Evolutionary conservation across 2,888 invertebrate species (phyloP).

Genomic region (Cheiracanthium punctorium): DNA sequence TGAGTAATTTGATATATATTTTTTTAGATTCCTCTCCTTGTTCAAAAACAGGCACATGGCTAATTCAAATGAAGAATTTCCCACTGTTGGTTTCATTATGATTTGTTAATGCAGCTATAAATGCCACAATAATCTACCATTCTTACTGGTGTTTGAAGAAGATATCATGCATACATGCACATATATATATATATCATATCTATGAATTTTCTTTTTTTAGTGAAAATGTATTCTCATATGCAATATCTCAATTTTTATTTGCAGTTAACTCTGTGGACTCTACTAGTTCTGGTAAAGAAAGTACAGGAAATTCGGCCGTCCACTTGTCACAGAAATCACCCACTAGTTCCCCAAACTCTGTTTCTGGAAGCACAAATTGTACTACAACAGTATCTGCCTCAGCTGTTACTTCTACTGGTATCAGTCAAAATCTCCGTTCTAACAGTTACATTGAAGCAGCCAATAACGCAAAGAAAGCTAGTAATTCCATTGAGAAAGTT

Average conservation of each 20-base stretch:
- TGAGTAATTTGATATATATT: too few species aligned
- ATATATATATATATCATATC: too few species aligned
- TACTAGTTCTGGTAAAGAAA: conserved; percentile 24
- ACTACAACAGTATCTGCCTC: conserved; percentile 58
- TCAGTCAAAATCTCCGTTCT: conserved; percentile 65
- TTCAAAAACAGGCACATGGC: too few species aligned
- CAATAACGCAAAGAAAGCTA: conserved; percentile 31
- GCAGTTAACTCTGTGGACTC: conserved; percentile 59
- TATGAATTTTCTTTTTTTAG: too few species aligned
- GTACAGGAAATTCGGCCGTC: conserved; percentile 55
- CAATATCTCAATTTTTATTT: neutral
- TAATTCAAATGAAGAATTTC: too few species aligned
- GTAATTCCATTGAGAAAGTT: conserved; percentile 48
- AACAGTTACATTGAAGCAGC: conserved; percentile 51
- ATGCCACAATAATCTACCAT: too few species aligned
- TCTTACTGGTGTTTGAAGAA: too few species aligned
- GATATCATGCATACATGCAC: too few species aligned
- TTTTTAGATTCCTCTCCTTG: too few species aligned
- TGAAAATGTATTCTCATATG: too few species aligned
- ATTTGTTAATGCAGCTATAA: too few species aligned
- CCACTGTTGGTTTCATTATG: too few species aligned
- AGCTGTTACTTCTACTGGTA: conserved; percentile 50
- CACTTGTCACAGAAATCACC: conserved; percentile 59
- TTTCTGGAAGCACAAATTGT: conserved; percentile 56
- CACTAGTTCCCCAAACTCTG: conserved; percentile 36